Evolutionary conservation across 2,888 invertebrate genomes (phyloP).

Genomic region (Xestobium rufovillosum): DNA sequence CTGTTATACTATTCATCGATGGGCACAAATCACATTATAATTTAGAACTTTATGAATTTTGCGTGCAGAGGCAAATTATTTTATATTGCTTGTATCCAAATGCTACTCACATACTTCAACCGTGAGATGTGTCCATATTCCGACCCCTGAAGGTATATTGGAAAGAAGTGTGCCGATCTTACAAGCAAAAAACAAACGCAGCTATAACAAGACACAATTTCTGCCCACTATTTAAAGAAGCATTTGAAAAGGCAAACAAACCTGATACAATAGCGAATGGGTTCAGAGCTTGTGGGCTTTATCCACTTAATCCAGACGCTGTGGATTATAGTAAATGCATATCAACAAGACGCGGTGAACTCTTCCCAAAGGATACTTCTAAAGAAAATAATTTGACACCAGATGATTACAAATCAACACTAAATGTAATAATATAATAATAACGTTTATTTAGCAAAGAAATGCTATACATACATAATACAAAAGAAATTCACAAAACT

Average conservation of each 20-base stretch:
- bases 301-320: no score
- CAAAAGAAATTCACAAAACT: no score
- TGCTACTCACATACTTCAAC: slow-evolving; percentile 25
- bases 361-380: no score
- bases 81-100: slow-evolving; percentile 23
- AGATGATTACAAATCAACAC: no score
- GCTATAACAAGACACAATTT: slow-evolving; percentile 11
- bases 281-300: slow-evolving; percentile 6
- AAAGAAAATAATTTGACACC: no score
- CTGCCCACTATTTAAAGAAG: slow-evolving; percentile 5
- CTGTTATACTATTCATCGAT: slow-evolving; percentile 16
- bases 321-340: no score
- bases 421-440: no score
- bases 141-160: slow-evolving; percentile 22
- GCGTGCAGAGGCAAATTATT: slow-evolving; percentile 23
- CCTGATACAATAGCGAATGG: slow-evolving; percentile 1
- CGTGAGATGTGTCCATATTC: slow-evolving; percentile 26
- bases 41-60: slow-evolving; percentile 19
- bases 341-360: no score
- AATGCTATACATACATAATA: no score
- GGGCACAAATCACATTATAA: slow-evolving; percentile 19
- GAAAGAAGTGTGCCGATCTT: slow-evolving; percentile 14
- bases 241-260: slow-evolving; percentile 5
- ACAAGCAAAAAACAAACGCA: slow-evolving; percentile 13
- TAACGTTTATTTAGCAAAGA: no score